Percentiles rank a stretch among this genome's conserved stretches.
These are phyloP conservation scores for Acanthosepion lycidas DNA, from an alignment of 2,888 invertebrate species.

Conservation along the genomic window DNA sequence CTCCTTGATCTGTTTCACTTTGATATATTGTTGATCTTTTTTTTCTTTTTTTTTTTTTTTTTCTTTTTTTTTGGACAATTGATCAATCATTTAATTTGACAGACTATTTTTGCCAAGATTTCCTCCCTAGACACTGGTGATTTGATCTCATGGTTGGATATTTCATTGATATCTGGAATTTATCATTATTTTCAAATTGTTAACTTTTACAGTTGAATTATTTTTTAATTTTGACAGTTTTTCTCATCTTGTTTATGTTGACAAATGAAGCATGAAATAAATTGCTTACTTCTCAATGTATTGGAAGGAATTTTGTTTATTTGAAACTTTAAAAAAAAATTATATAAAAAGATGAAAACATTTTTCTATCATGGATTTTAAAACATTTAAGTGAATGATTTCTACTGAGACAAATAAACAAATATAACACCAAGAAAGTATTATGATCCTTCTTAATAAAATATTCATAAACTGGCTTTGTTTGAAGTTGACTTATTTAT, in stretches of 20 bases:
- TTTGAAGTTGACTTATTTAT: too few species aligned
- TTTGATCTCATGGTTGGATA: neutral
- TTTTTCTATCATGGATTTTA: neutral
- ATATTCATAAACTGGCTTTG: neutral
- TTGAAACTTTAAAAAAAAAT: neutral
- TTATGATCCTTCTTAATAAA: neutral
- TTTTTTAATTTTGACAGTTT: neutral
- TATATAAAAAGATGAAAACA: neutral
- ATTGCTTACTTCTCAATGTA: neutral
- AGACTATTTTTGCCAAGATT: neutral
- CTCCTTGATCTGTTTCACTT: too few species aligned
- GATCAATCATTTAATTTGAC: too few species aligned
- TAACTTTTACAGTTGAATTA: neutral
- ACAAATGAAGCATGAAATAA: neutral
- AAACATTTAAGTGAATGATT: neutral
- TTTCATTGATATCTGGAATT: neutral
- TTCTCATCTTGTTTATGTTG: neutral
- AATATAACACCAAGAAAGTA: neutral
- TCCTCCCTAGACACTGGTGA: neutral
- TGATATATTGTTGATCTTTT: too few species aligned
- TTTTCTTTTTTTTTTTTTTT: too few species aligned
- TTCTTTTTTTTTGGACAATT: too few species aligned
- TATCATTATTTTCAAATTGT: neutral
- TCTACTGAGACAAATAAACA: neutral
- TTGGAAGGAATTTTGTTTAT: neutral